Evolutionary conservation across 2,888 invertebrate genomes (phyloP), one percentile per base, ranked within the genome.

Genomic region (Synanthedon tipuliformis): DNA sequence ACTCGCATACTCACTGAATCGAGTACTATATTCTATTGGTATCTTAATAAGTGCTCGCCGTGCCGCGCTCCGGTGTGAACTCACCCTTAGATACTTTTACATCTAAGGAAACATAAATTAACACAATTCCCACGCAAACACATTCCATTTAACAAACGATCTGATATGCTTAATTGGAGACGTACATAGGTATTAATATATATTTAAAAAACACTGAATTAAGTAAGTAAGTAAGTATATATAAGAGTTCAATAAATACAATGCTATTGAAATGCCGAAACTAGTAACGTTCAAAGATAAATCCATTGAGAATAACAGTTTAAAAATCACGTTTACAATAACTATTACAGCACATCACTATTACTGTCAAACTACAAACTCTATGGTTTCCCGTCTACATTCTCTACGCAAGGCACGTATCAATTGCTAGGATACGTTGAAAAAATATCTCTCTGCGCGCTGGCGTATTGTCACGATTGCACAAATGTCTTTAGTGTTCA

Each of bases 381-480:
- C 34, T 53, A 54, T 15, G 45, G n/a, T 13, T 45, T 12, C 15
- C 45, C 49, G 45, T 52, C 51, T 50, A 50, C n/a, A 61, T 54
- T 59, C 55, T 55, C 74, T 78, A 77, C 71, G 72, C 79, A 81
- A 84, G 80, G 83, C 82, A 83, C 79, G 81, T 76, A 82, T 76
- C 83, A 57, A 72, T 66, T 64, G 65, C 70, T 73, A 74, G 67
- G 81, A 82, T 81, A 83, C 84, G 83, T 61, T 82, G 81, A 71
- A 82, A 84, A 83, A 82, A 84, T 82, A 82, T 78, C 71, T 69
- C 71, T 81, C 80, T 80, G 68, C 73, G 69, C 15, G 48, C 4
- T 15, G n/a, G 52, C 41, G 45, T 51, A 50, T 50, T 48, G 51
- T 57, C 53, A 52, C 53, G 57, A 59, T n/a, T 50, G 12, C 15